A percentile compares a stretch with the other conserved stretches of the same genome.
Evolutionary conservation across 2,113 vertebrate species (phyloP).

Genomic region (Chelonoidis abingdonii): DNA sequence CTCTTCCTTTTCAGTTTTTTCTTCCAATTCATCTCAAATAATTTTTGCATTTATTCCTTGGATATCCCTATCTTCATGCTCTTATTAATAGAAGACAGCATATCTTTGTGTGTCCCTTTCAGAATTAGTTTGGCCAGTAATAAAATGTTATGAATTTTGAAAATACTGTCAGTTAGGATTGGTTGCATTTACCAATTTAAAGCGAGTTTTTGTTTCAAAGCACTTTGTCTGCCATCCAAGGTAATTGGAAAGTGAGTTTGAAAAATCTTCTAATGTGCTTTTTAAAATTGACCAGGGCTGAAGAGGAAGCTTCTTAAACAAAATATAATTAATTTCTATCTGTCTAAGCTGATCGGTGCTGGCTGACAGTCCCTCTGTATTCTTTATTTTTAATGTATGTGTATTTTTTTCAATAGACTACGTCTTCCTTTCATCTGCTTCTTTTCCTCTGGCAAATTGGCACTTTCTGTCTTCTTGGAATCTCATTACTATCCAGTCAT

Average conservation of each 20-base stretch:
- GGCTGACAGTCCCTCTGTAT: slow-evolving; percentile 73
- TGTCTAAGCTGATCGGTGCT: slow-evolving; percentile 77
- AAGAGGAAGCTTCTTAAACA: slow-evolving; percentile 76
- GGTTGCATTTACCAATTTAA: slow-evolving; percentile 75
- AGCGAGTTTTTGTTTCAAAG: slow-evolving; percentile 78
- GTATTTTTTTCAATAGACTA: slow-evolving; percentile 66
- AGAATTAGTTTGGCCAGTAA: slow-evolving; percentile 63
- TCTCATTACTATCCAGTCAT: slow-evolving; percentile 76
- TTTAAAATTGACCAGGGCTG: slow-evolving; percentile 79
- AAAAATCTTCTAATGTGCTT: slow-evolving; percentile 78
- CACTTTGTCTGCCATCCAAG: slow-evolving; percentile 71
- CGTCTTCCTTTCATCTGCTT: slow-evolving; percentile 70
- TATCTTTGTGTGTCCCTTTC: slow-evolving; percentile 50
- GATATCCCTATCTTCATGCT: background rate
- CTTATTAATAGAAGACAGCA: slow-evolving; percentile 50
- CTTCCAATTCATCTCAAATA: slow-evolving; percentile 32
- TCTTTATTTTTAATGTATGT: slow-evolving; percentile 73
- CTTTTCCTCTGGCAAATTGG: slow-evolving; percentile 75
- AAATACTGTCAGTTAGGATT: slow-evolving; percentile 75
- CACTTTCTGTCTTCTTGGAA: slow-evolving; percentile 78
- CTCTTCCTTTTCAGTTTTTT: slow-evolving; percentile 6
- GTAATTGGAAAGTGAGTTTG: slow-evolving; percentile 81
- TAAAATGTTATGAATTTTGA: slow-evolving; percentile 69
- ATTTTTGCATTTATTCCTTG: slow-evolving; percentile 5
- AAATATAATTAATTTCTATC: slow-evolving; percentile 84